Conservation (phyloP, 92 coral and sea anemone genomes). For the Zoanthus sociatus region DNA sequence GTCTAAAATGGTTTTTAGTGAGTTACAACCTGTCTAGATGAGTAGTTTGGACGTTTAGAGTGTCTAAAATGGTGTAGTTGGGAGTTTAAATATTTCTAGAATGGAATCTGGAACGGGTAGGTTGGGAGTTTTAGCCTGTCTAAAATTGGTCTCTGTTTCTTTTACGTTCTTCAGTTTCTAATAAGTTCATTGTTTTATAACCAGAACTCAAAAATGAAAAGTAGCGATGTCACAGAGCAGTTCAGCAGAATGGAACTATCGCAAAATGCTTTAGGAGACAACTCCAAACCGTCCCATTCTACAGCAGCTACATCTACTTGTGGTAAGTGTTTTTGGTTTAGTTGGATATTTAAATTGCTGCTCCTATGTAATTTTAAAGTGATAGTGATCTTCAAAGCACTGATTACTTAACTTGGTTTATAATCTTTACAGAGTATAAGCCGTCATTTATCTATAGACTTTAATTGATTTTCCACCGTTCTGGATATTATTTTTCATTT, state of each 20-base stretch:
- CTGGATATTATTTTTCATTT: too few relatives aligned
- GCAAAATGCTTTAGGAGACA: background rate
- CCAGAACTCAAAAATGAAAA: conserved; percentile 8
- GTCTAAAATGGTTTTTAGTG: too few relatives aligned
- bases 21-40: background rate
- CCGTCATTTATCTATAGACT: too few relatives aligned
- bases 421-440: too few relatives aligned
- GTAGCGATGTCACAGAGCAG: conserved; percentile 12
- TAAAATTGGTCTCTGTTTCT: background rate
- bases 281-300: background rate
- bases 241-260: conserved; percentile 2
- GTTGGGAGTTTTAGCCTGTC: background rate
- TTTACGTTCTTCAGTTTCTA: background rate
- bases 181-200: background rate
- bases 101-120: background rate
- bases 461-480: too few relatives aligned
- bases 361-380: background rate
- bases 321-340: background rate
- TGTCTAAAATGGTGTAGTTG: background rate
- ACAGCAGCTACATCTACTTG: background rate
- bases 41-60: background rate
- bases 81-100: background rate
- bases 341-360: background rate
- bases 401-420: background rate
- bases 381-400: background rate